phyloP scores from a whole-genome alignment of 2,888 invertebrate genomes.

The Drosophila antonietae region DNA sequence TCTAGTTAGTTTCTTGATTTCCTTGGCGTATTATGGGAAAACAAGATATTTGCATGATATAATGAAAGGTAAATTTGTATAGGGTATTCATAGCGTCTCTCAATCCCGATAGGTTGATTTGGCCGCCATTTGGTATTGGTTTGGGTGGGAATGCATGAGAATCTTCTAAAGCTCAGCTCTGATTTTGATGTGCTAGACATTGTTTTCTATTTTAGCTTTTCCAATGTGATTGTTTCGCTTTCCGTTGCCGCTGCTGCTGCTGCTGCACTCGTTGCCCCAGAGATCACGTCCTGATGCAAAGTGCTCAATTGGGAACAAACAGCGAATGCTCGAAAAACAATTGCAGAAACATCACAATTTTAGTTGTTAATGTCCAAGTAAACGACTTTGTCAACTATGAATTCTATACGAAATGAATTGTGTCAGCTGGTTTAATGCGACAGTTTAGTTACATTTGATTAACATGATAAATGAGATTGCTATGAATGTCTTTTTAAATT shows the following conservation, averaged over 20 bases:
- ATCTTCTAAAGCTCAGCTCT: conserved; percentile 38
- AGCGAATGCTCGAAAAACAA: conserved; percentile 8
- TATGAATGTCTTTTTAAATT: no score
- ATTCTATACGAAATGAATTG: background rate
- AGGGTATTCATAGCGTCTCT: background rate
- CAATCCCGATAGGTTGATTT: conserved; percentile 49
- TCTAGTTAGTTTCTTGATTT: no score
- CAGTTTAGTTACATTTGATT: no score
- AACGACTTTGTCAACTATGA: conserved; percentile 27
- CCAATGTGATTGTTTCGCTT: conserved; percentile 4
- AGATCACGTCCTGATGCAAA: conserved; percentile 55
- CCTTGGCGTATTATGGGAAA: no score
- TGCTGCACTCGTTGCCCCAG: conserved; percentile 15
- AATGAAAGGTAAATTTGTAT: no score
- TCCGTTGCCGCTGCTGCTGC: conserved; percentile 9
- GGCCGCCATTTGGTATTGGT: conserved; percentile 41
- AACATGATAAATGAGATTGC: no score
- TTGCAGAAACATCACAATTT: conserved; percentile 31
- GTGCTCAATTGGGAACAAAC: conserved; percentile 51
- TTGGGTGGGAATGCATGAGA: conserved; percentile 28
- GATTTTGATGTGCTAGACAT: conserved; percentile 60
- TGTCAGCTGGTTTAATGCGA: no score
- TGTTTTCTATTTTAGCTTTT: conserved; percentile 45
- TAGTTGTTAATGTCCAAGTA: conserved; percentile 52
- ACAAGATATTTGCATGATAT: no score